Evolutionary conservation across 2,797 vertebrate species (phyloP).

Genomic region (Semaprochilodus insignis): DNA sequence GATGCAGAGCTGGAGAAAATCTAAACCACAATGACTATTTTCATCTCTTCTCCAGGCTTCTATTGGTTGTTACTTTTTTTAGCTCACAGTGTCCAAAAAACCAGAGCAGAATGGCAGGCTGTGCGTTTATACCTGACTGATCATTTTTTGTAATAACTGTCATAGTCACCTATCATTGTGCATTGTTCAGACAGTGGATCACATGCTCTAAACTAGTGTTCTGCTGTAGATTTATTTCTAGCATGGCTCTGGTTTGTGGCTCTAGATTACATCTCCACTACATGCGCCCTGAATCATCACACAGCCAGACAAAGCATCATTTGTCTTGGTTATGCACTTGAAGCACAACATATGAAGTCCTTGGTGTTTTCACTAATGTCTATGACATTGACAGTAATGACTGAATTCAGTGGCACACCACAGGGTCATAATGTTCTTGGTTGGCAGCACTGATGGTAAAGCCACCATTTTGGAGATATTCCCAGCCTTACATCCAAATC

Average conservation of each 20-base stretch:
- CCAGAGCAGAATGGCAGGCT: background rate
- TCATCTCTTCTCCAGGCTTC: slow-evolving; percentile 44
- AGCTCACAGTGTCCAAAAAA: slow-evolving; percentile 23
- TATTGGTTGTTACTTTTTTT: slow-evolving; percentile 44
- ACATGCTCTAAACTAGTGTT: background rate
- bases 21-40: slow-evolving; percentile 58
- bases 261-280: no score
- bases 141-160: background rate
- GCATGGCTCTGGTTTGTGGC: background rate
- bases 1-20: slow-evolving; percentile 57
- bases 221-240: background rate
- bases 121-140: background rate
- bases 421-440: background rate
- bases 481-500: background rate
- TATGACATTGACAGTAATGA: background rate
- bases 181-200: background rate
- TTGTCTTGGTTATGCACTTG: background rate
- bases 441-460: background rate
- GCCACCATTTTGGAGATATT: background rate
- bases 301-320: background rate
- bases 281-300: background rate
- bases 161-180: slow-evolving; percentile 1
- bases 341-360: background rate
- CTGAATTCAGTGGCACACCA: background rate
- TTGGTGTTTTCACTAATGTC: background rate